A percentile compares a stretch with the other conserved stretches of the same genome.
Conservation (phyloP, 2,113 vertebrate species). For the Zapornia atra region DNA sequence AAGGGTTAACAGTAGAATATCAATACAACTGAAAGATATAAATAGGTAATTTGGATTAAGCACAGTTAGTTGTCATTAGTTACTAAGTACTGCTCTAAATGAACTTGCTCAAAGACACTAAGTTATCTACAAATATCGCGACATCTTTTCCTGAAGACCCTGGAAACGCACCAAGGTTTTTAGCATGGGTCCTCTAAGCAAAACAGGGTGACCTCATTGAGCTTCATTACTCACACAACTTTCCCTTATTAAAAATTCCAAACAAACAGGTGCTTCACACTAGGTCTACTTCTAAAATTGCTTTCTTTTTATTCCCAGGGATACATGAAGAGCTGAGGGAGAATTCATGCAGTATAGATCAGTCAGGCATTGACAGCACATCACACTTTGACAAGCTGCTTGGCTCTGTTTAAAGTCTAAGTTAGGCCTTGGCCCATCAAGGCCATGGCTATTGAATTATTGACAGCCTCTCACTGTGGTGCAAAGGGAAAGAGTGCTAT, state of each 20-base stretch:
- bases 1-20: not conserved
- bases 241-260: slow-evolving; percentile 66
- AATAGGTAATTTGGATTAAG: not conserved
- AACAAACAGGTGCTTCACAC: slow-evolving; percentile 77
- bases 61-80: not conserved
- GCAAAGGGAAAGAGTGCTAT: slow-evolving; percentile 70
- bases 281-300: slow-evolving; percentile 74
- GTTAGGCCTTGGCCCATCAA: slow-evolving; percentile 81
- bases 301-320: slow-evolving; percentile 80
- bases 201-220: not conserved
- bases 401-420: slow-evolving; percentile 82
- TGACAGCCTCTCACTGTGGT: slow-evolving; percentile 79
- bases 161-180: not conserved
- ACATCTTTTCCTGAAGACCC: not conserved
- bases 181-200: not conserved
- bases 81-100: not conserved
- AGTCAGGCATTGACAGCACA: slow-evolving; percentile 79
- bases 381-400: slow-evolving; percentile 82
- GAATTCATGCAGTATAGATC: slow-evolving; percentile 85
- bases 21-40: slow-evolving; percentile 2
- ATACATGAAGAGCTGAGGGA: slow-evolving; percentile 72
- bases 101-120: not conserved
- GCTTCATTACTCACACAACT: not conserved
- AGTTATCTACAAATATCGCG: not conserved
- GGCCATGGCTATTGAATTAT: slow-evolving; percentile 86